These are phyloP conservation scores for Drosophila acutilabella DNA, from an alignment of 2,888 invertebrate genomes.

Conservation along the genomic window DNA sequence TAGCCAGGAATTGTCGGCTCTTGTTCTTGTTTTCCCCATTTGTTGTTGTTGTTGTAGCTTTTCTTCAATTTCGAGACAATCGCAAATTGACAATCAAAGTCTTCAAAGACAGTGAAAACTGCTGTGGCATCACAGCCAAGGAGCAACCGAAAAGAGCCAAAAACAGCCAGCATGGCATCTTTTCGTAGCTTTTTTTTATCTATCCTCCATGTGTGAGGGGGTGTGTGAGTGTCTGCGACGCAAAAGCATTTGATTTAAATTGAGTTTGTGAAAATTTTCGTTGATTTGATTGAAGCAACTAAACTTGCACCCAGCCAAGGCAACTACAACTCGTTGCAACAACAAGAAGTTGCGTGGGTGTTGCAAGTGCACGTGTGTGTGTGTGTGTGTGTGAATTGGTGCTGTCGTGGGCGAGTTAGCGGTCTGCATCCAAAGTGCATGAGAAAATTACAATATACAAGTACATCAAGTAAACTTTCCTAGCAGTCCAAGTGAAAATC, in stretches of 20 bases:
- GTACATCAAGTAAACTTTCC: neutral
- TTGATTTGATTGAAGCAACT: slow-evolving; percentile 81
- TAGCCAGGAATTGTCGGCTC: slow-evolving; percentile 52
- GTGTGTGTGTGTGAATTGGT: neutral
- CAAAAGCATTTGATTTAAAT: slow-evolving; percentile 80
- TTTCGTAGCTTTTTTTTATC: slow-evolving; percentile 55
- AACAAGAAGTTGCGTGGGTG: slow-evolving; percentile 14
- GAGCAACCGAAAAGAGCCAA: slow-evolving; percentile 63
- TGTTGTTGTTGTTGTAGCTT: slow-evolving; percentile 25
- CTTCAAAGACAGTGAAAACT: slow-evolving; percentile 80
- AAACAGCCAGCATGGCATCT: slow-evolving; percentile 74
- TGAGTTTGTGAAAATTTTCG: slow-evolving; percentile 79
- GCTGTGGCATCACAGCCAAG: slow-evolving; percentile 73
- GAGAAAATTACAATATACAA: slow-evolving; percentile 17
- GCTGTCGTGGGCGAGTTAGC: slow-evolving; percentile 35
- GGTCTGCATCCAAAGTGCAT: slow-evolving; percentile 16
- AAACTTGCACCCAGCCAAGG: slow-evolving; percentile 71
- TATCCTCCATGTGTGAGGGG: slow-evolving; percentile 11
- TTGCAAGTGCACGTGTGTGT: slow-evolving; percentile 21
- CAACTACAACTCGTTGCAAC: slow-evolving; percentile 46
- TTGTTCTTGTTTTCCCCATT: slow-evolving; percentile 30
- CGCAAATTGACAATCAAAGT: slow-evolving; percentile 81
- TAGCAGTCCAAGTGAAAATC: neutral
- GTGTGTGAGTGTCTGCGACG: slow-evolving; percentile 59
- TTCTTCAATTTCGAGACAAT: slow-evolving; percentile 78